Conservation (phyloP, 2,888 invertebrate species). For the Dynastes grantii region DNA sequence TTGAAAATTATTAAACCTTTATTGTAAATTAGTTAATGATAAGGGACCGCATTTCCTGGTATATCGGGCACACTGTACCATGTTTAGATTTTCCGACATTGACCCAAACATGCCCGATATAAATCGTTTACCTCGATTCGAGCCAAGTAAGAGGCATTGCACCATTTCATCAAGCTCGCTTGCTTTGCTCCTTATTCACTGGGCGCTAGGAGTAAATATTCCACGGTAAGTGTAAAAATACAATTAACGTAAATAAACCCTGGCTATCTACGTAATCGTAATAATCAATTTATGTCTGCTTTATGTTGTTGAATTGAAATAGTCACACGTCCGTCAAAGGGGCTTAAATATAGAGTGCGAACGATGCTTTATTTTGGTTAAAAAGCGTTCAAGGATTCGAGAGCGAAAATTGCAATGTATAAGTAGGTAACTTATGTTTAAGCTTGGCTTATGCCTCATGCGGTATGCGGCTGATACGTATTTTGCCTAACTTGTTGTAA, state of each 20-base stretch:
- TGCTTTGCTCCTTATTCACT: background rate
- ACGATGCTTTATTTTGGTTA: slow-evolving; percentile 55
- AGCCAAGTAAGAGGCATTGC: slow-evolving; percentile 17
- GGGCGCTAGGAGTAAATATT: slow-evolving; percentile 13
- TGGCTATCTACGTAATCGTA: slow-evolving; percentile 50
- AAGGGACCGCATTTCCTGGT: background rate
- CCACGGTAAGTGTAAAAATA: slow-evolving; percentile 37
- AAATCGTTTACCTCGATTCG: slow-evolving; percentile 3
- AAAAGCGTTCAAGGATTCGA: slow-evolving; percentile 26
- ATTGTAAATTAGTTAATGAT: background rate
- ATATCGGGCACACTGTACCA: slow-evolving; percentile 6
- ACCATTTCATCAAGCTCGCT: slow-evolving; percentile 17
- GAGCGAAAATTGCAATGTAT: slow-evolving; percentile 25
- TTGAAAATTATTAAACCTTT: background rate
- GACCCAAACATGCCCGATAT: slow-evolving; percentile 27
- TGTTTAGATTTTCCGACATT: slow-evolving; percentile 27
- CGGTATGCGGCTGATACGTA: background rate
- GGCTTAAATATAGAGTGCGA: slow-evolving; percentile 54
- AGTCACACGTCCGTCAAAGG: slow-evolving; percentile 54
- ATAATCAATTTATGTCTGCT: slow-evolving; percentile 53
- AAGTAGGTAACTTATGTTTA: background rate
- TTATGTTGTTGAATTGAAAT: slow-evolving; percentile 48
- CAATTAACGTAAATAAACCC: slow-evolving; percentile 52
- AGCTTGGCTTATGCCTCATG: background rate
- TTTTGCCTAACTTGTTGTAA: background rate